Evolutionary conservation across 2,113 vertebrate species (phyloP).

Genomic region (Myrmophylax atrothorax): DNA sequence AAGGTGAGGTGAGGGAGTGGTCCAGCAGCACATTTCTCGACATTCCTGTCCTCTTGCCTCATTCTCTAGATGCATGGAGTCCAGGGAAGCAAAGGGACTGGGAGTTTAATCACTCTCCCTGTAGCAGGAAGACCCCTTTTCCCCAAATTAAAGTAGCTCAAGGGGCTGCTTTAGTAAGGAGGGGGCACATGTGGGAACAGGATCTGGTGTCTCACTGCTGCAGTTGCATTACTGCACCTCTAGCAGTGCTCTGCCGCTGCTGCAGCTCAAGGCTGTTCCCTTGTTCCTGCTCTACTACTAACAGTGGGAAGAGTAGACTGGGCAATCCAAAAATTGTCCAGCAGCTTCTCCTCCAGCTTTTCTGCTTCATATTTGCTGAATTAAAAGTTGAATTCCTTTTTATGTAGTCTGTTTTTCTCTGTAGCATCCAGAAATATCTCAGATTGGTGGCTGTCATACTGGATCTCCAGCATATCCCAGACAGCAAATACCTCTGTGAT

Average conservation of each 20-base stretch:
- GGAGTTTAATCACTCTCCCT: not conserved
- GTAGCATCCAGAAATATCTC: slow-evolving; percentile 90
- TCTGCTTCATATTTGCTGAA: not conserved
- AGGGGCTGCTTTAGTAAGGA: not conserved
- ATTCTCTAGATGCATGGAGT: not conserved
- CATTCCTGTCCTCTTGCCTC: not conserved
- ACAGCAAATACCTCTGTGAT: slow-evolving; percentile 59
- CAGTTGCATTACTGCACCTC: not conserved
- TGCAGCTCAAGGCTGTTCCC: not conserved
- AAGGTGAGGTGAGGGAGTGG: slow-evolving; percentile 88
- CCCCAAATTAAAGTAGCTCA: not conserved
- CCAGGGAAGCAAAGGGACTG: not conserved
- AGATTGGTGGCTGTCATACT: slow-evolving; percentile 98
- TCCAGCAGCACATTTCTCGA: not conserved
- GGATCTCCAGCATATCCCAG: slow-evolving; percentile 85
- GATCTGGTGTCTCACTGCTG: not conserved
- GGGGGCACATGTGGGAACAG: not conserved
- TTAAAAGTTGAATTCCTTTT: not conserved
- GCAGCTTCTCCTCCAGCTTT: not conserved
- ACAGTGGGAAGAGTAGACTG: not conserved
- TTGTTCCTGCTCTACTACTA: not conserved
- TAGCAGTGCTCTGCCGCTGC: not conserved
- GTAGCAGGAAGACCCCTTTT: not conserved
- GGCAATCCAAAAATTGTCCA: not conserved
- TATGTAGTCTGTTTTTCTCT: not conserved